phyloP scores from a whole-genome alignment of 1,140 invertebrate genomes.

The Scaptomyza pallida region DNA sequence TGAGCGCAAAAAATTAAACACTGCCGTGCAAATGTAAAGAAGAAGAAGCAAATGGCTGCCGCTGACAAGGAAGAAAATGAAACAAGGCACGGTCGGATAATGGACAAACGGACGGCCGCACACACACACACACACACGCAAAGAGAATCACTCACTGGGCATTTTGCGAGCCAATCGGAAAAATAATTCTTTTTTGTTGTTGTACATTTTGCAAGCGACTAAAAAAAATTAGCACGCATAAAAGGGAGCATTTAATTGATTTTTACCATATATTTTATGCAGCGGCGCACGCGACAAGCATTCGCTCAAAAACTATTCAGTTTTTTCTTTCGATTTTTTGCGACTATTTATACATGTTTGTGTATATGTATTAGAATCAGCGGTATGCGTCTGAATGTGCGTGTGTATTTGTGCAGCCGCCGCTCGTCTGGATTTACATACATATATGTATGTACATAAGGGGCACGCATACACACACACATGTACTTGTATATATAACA shows the following conservation, averaged over 20 bases:
- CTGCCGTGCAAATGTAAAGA: conserved; percentile 57
- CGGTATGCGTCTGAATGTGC: conserved; percentile 25
- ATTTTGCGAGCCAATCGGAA: conserved; percentile 44
- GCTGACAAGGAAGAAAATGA: conserved; percentile 76
- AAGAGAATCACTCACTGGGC: conserved; percentile 1
- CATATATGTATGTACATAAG: neutral
- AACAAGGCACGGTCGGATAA: conserved; percentile 70
- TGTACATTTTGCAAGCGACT: conserved; percentile 4
- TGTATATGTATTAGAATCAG: conserved; percentile 42
- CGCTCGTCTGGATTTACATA: conserved; percentile 57
- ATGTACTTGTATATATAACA: conserved; percentile 45
- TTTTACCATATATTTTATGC: conserved; percentile 54
- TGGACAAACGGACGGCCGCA: conserved; percentile 39
- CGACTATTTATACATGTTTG: conserved; percentile 67
- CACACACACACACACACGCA: conserved; percentile 6
- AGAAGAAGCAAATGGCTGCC: conserved; percentile 76
- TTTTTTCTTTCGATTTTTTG: conserved; percentile 41
- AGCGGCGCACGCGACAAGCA: conserved; percentile 1
- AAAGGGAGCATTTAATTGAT: conserved; percentile 39
- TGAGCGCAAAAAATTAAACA: conserved; percentile 40
- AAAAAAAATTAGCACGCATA: conserved; percentile 15
- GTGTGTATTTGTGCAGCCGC: conserved; percentile 23
- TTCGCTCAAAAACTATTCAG: conserved; percentile 27
- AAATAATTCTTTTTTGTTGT: conserved; percentile 28
- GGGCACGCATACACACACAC: conserved; percentile 5